Percentiles rank a stretch among this genome's conserved stretches.
phyloP scores from a whole-genome alignment of 1,140 invertebrate genomes.

The Drosophila aff. region DNA sequence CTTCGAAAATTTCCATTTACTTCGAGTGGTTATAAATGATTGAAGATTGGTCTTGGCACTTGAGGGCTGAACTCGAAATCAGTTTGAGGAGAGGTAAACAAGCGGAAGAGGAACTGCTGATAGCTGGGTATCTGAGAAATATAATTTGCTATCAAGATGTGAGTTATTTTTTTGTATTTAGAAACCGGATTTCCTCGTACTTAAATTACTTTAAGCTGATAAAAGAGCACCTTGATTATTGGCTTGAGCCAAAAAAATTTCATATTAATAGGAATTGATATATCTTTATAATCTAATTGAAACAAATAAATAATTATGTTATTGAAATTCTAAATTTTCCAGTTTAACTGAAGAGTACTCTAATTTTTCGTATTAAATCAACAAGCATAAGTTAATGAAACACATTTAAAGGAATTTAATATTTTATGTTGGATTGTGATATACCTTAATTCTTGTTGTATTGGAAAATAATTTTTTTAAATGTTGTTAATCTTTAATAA shows the following conservation, averaged over 20 bases:
- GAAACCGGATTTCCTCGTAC: background rate
- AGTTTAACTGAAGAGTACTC: too few relatives aligned
- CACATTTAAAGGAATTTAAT: background rate
- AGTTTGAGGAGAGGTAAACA: conserved; percentile 39
- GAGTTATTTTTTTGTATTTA: background rate
- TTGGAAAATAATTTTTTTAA: too few relatives aligned
- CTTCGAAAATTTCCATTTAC: conserved; percentile 22
- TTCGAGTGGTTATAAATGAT: conserved; percentile 42
- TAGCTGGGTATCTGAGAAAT: background rate
- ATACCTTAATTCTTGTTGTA: background rate
- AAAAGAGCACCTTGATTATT: too few relatives aligned
- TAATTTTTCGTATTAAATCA: too few relatives aligned
- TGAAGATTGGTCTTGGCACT: conserved; percentile 33
- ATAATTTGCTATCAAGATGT: background rate
- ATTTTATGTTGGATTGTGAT: background rate
- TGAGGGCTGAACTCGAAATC: conserved; percentile 21
- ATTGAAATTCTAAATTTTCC: too few relatives aligned
- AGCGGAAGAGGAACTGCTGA: conserved; percentile 49
- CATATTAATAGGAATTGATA: too few relatives aligned
- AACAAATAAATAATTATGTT: too few relatives aligned
- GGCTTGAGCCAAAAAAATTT: too few relatives aligned
- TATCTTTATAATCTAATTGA: too few relatives aligned
- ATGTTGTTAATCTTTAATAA: too few relatives aligned
- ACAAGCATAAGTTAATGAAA: too few relatives aligned
- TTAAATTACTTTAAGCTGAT: too few relatives aligned